Evolutionary conservation across 2,888 invertebrate species (phyloP).

Genomic region (Isoperla grammatica): DNA sequence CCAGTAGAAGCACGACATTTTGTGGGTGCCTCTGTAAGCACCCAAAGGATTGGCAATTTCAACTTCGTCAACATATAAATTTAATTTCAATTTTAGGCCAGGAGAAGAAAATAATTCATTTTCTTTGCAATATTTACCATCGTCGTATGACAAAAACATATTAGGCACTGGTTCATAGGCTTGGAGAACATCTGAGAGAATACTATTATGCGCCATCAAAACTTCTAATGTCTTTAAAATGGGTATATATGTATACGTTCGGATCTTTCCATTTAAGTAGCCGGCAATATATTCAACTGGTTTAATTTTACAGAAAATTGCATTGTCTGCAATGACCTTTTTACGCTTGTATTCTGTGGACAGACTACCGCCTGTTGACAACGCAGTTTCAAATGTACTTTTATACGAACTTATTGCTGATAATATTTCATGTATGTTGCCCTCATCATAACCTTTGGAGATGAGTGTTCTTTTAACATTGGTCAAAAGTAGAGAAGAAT

Average conservation of each 20-base stretch:
- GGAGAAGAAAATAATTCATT: not conserved
- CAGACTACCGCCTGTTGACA: not conserved
- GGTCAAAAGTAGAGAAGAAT: not conserved
- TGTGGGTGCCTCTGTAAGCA: not conserved
- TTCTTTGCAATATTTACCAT: not conserved
- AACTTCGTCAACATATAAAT: constrained; percentile 1
- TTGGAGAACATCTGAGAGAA: not conserved
- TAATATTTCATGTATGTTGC: not conserved
- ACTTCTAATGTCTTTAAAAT: not conserved
- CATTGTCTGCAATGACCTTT: not conserved
- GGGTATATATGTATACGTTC: not conserved
- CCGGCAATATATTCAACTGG: constrained; percentile 1
- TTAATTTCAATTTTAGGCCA: not conserved
- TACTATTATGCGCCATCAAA: not conserved
- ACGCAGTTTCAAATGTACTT: not conserved
- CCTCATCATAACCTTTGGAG: not conserved
- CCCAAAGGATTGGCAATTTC: not conserved
- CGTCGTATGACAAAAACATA: not conserved
- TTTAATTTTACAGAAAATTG: not conserved
- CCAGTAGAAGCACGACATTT: not conserved
- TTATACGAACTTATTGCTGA: not conserved
- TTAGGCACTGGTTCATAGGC: not conserved
- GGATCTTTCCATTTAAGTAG: not conserved
- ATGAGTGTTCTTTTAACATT: not conserved
- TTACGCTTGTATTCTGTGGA: not conserved